Conservation (phyloP, 1,140 invertebrate genomes). For the Temnothorax nylanderi region DNA sequence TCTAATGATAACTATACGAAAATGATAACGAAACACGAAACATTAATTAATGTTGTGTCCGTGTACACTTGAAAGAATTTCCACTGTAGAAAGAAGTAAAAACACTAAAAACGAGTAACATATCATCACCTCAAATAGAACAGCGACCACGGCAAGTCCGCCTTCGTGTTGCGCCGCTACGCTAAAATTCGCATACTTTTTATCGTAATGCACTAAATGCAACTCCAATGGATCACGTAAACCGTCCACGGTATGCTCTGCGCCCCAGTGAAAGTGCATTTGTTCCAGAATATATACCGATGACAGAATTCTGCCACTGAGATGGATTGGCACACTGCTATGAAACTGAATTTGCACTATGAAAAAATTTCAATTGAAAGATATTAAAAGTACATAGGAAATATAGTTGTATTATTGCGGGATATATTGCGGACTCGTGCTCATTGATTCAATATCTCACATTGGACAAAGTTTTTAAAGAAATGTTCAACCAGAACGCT, state of each 20-base stretch:
- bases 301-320: constrained; percentile 86
- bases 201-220: constrained; percentile 91
- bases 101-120: neutral
- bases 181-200: constrained; percentile 86
- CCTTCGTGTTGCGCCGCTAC: constrained; percentile 87
- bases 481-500: neutral
- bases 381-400: neutral
- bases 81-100: constrained; percentile 46
- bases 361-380: neutral
- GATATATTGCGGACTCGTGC: neutral
- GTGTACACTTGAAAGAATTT: neutral
- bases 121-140: constrained; percentile 88
- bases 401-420: neutral
- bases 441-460: neutral
- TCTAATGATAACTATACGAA: constrained; percentile 77
- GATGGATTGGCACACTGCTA: constrained; percentile 74
- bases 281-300: constrained; percentile 88
- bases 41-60: neutral
- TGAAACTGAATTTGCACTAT: constrained; percentile 81
- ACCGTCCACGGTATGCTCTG: constrained; percentile 90
- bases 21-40: constrained; percentile 48
- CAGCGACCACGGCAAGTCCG: constrained; percentile 90
- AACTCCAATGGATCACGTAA: constrained; percentile 87
- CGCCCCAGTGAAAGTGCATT: constrained; percentile 93
- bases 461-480: neutral